These are phyloP conservation scores for Pseudomugil gertrudae DNA, from an alignment of 2,797 vertebrate genomes.

Conservation along the genomic window DNA sequence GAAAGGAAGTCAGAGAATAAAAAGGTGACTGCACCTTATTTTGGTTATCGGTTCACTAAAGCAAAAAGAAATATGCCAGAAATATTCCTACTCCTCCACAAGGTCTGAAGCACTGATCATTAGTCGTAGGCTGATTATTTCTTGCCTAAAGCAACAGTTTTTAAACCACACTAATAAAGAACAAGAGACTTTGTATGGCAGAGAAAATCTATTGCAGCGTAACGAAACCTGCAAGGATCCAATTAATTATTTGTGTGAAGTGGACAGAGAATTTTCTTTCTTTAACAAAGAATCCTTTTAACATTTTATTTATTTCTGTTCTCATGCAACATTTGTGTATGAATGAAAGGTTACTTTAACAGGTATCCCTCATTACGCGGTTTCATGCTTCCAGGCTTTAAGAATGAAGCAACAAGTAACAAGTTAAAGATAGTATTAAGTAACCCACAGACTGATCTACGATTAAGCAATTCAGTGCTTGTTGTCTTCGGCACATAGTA, in stretches of 20 bases:
- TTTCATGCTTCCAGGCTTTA: slow-evolving; percentile 10
- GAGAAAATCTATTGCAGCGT: no score
- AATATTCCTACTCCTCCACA: neutral
- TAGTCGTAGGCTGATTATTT: neutral
- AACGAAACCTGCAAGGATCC: no score
- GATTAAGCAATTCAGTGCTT: slow-evolving; percentile 48
- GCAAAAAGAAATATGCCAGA: slow-evolving; percentile 16
- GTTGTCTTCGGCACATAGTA: slow-evolving; percentile 56
- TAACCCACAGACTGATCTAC: slow-evolving; percentile 45
- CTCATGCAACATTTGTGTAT: slow-evolving; percentile 56
- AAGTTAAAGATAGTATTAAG: slow-evolving; percentile 17
- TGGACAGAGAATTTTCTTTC: neutral
- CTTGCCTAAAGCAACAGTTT: slow-evolving; percentile 8
- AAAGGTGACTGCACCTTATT: neutral
- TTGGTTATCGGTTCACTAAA: slow-evolving; percentile 3
- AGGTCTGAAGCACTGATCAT: slow-evolving; percentile 7
- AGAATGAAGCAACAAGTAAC: slow-evolving; percentile 34
- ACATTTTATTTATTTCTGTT: slow-evolving; percentile 26
- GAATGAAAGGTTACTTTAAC: slow-evolving; percentile 32
- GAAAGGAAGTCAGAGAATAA: slow-evolving; percentile 31
- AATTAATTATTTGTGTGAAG: slow-evolving; percentile 23
- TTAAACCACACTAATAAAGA: slow-evolving; percentile 7
- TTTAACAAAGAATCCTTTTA: neutral
- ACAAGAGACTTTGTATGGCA: neutral
- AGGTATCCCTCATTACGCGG: slow-evolving; percentile 29